These are phyloP conservation scores for Leptocoma aspasia DNA, from an alignment of 2,113 vertebrate genomes.

Conservation along the genomic window DNA sequence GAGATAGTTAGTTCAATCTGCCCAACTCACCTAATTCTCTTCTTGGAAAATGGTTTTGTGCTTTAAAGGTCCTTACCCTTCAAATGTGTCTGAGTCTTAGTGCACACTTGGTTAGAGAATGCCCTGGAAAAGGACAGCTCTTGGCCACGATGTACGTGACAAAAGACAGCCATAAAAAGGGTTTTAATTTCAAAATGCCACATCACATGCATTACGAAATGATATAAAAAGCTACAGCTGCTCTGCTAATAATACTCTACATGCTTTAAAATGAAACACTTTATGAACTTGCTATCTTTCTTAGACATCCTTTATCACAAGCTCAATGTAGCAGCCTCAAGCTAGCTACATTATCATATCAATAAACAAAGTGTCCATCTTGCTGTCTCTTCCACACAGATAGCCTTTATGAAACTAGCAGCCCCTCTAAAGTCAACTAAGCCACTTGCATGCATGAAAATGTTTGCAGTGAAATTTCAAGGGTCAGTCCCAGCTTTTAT, in stretches of 20 bases:
- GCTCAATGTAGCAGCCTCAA: background rate
- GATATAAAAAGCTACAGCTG: constrained; percentile 25
- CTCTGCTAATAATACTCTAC: constrained; percentile 20
- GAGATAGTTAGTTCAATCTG: background rate
- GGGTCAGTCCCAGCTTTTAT: background rate
- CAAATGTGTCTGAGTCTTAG: background rate
- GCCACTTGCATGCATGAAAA: background rate
- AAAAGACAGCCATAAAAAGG: background rate
- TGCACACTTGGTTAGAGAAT: background rate
- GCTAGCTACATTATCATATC: background rate
- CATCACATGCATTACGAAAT: background rate
- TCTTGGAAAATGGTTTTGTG: background rate
- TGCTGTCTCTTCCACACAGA: background rate
- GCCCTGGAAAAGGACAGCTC: background rate
- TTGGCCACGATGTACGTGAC: background rate
- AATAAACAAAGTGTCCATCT: background rate
- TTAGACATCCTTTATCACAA: background rate
- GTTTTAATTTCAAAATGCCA: constrained; percentile 38
- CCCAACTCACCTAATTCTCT: background rate
- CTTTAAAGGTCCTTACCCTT: background rate
- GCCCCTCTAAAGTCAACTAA: background rate
- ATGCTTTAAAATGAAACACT: constrained; percentile 17
- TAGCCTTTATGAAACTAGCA: background rate
- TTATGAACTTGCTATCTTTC: background rate
- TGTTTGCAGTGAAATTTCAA: background rate